Evolutionary conservation across 2,113 vertebrate genomes (phyloP).

Genomic region (Mastomys coucha): DNA sequence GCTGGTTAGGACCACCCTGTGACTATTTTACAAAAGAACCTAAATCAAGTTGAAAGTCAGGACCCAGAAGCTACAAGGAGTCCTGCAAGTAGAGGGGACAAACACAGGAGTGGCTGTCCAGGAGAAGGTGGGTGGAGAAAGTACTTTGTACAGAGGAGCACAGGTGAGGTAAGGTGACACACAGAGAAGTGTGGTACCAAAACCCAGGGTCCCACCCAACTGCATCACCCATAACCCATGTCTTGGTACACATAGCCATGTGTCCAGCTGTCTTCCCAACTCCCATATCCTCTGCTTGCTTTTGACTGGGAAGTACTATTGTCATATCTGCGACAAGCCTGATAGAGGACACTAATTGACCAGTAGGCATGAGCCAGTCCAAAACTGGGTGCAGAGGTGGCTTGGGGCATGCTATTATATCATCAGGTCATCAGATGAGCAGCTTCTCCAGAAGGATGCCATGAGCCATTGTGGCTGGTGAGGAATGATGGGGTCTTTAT

Average conservation of each 20-base stretch:
- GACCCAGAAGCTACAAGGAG: not conserved
- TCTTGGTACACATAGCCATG: not conserved
- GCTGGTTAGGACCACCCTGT: no score
- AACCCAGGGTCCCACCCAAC: not conserved
- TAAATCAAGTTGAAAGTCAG: not conserved
- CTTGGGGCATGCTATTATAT: not conserved
- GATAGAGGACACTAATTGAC: not conserved
- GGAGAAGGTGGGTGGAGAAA: not conserved
- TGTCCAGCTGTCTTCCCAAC: not conserved
- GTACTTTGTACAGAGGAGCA: not conserved
- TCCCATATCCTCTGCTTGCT: no score
- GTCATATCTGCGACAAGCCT: not conserved
- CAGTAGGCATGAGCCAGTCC: fast-evolving
- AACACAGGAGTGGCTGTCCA: fast-evolving
- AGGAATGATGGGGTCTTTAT: not conserved
- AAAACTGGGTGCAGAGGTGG: not conserved
- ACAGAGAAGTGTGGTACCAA: fast-evolving
- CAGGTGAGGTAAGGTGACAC: not conserved
- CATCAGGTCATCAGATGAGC: no score
- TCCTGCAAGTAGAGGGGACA: fast-evolving
- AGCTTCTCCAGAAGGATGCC: not conserved
- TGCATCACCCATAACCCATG: no score
- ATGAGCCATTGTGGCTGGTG: not conserved
- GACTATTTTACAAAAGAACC: not conserved
- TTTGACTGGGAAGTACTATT: no score